Evolutionary conservation across 1,140 invertebrate genomes (phyloP), one percentile per base, ranked within the genome.

Genomic region (Neodiprion lecontei): DNA sequence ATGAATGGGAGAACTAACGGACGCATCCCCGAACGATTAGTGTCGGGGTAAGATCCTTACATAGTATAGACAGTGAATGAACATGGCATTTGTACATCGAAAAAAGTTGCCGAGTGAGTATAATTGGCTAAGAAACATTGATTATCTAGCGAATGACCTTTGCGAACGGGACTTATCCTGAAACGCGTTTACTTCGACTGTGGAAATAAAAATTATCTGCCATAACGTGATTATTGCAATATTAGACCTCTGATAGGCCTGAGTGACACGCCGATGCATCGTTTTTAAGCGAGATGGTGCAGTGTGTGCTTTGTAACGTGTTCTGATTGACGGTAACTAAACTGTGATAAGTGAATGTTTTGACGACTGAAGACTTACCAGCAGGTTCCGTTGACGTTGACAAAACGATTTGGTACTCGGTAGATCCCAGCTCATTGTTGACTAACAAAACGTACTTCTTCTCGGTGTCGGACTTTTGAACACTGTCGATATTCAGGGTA

Each of bases 391-490:
- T 88, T 82, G 91, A 91, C 14, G 93, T 93, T 76, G 93, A 95
- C 77, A 95, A 91, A 66, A 90, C 82, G 66, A 95, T 89, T 12
- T 81, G 82, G 80, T 94, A 94, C 69, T 91, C 89, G 72, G 90
- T 87, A 49, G 86, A 80, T 61, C 94, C 94, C 74, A 92, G 88
- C 11, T 89, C 89, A 80, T 95, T 95, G 77, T 86, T 85, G 2
- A 93, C 93, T 49, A 87, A 88, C 75, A 95, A 86, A 78, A 90
- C 86, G 84, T 94, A 95, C 1, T 89, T 89, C 69, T 92, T 91
- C 48, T 94, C 93, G 0, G 93, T 94, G 78, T 95, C 94, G 73
- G 94, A 92, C 76, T 94, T 93, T n/a, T 91, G 91, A 50, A 95
- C 90, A 21, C 88, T 89, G 9, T 91, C 88, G 75, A 95, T 92